Evolutionary conservation across 2,888 invertebrate species (phyloP).

Genomic region (Stictocephala bisonia): DNA sequence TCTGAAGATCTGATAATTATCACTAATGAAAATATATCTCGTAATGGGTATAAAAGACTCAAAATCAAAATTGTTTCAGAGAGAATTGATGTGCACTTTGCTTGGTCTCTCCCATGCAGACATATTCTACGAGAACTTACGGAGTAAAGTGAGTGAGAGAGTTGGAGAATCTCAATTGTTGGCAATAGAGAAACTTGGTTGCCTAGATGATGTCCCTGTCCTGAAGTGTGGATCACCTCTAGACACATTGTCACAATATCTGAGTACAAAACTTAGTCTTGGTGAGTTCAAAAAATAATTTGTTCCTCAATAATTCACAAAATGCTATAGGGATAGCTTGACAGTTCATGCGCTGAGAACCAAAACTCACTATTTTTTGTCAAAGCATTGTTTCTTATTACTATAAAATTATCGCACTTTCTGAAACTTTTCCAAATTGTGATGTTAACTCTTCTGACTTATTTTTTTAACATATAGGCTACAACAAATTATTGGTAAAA

Average conservation of each 20-base stretch:
- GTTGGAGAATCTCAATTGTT: slow-evolving; percentile 78
- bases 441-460: too few relatives aligned
- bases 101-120: slow-evolving; percentile 85
- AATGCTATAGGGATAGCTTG: too few relatives aligned
- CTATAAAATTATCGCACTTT: too few relatives aligned
- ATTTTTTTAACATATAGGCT: too few relatives aligned
- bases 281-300: too few relatives aligned
- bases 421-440: too few relatives aligned
- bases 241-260: slow-evolving; percentile 91
- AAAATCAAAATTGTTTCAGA: slow-evolving; percentile 66
- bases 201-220: slow-evolving; percentile 85
- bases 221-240: slow-evolving; percentile 88
- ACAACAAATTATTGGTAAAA: too few relatives aligned
- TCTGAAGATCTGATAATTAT: too few relatives aligned
- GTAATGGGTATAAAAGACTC: not conserved
- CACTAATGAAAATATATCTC: too few relatives aligned
- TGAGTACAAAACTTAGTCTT: slow-evolving; percentile 82
- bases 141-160: slow-evolving; percentile 82
- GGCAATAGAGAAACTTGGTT: slow-evolving; percentile 86
- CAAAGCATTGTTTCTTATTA: too few relatives aligned
- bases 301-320: too few relatives aligned
- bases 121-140: slow-evolving; percentile 94
- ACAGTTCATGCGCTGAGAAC: not conserved
- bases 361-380: too few relatives aligned
- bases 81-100: slow-evolving; percentile 85